Evolutionary conservation across 2,888 invertebrate genomes (phyloP), one percentile per base, ranked within the genome.

Genomic region (Ernsta delagoae): DNA sequence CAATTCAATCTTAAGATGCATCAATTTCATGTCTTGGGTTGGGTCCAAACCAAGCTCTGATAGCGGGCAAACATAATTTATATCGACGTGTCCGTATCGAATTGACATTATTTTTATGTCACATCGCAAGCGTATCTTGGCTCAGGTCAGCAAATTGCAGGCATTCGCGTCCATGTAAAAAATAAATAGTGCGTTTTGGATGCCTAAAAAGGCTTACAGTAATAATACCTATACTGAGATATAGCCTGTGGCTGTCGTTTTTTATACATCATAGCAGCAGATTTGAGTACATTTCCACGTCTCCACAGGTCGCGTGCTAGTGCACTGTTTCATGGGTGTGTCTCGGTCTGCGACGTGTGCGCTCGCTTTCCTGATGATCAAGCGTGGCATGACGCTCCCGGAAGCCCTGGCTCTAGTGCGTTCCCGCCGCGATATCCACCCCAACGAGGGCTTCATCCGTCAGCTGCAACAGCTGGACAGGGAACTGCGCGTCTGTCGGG

Each of bases 261-360:
- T 48, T 12, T 12, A 48, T 16, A 7, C 6, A 16, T 48, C 48
- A 48, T 48, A 3, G 5, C 12, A 48, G 48, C 4, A 48, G 24
- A 24, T 24, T 24, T 24, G 12, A 1, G 6, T n/a, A 45, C 1
- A 24, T 45, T 59, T 53, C n/a, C 73, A 63, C 41, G 60, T 24
- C 24, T 69, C 16, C 43, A 3, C 83, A 97, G 97, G 97, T 72
- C 96, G 96, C 83, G 95, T 96, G 48, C 93, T 97, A 70, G 97
- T 97, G 6, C 97, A 97, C 85, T 97, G 97, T 80, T 90, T 96
- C 77, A 96, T 97, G 94, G 97, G 97, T 41, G 95, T 97, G 78
- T 97, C 97, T 2, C 95, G 97, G 7, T 97, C 97, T 53, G 96
- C 97, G 61, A 97, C 97, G 0, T 96, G 97, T 79, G 96, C 96